phyloP scores from a whole-genome alignment of 1,140 invertebrate species.

The Listronotus bonariensis region DNA sequence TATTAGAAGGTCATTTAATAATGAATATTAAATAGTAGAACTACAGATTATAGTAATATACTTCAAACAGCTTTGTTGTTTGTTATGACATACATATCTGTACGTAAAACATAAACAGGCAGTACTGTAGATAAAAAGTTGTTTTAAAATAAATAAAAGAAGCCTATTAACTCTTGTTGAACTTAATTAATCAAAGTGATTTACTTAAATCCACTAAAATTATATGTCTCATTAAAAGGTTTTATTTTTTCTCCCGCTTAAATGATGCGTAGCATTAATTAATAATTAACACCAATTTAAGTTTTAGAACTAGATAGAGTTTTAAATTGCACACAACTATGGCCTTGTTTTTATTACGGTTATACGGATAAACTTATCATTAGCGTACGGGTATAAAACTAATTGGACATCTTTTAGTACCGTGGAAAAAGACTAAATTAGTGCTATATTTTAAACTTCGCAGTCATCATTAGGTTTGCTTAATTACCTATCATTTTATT shows the following conservation, averaged over 20 bases:
- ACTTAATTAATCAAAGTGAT: constrained; percentile 23
- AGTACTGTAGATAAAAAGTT: no score
- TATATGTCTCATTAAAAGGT: constrained; percentile 18
- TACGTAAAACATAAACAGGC: not conserved
- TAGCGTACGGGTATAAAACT: constrained; percentile 20
- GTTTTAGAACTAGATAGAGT: constrained; percentile 28
- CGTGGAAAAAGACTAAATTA: constrained; percentile 11
- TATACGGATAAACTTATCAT: constrained; percentile 20
- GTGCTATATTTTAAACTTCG: constrained; percentile 14
- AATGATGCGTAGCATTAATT: constrained; percentile 29
- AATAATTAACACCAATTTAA: constrained; percentile 34
- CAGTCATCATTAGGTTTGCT: constrained; percentile 10
- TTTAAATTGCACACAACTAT: constrained; percentile 26
- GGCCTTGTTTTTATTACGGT: constrained; percentile 31
- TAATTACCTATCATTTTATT: constrained; percentile 2
- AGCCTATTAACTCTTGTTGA: constrained; percentile 16
- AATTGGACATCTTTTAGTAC: constrained; percentile 17
- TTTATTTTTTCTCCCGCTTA: constrained; percentile 26
- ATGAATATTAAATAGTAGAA: no score
- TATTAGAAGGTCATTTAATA: no score
- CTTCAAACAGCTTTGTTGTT: no score
- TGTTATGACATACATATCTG: no score
- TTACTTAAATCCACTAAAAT: constrained; percentile 28
- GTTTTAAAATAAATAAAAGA: constrained; percentile 4
- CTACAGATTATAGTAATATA: no score